These are phyloP conservation scores for Astyanax mexicanus DNA, from an alignment of 2,797 vertebrate genomes.

Conservation along the genomic window DNA sequence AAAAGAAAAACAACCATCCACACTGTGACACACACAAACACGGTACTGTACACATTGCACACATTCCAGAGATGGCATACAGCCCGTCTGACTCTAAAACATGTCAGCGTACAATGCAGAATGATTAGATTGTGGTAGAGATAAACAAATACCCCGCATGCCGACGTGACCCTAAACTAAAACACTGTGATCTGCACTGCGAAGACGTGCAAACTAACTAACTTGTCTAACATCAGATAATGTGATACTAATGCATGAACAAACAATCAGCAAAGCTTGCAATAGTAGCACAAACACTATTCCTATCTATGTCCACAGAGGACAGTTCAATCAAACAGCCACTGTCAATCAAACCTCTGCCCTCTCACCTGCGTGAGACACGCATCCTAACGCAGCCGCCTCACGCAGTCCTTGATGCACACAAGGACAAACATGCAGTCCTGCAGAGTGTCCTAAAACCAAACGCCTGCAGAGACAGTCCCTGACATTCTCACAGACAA, in stretches of 20 bases:
- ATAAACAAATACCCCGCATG: conserved; percentile 13
- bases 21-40: conserved; percentile 1
- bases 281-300: not conserved
- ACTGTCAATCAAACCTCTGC: conserved; percentile 3
- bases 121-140: not conserved
- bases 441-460: not conserved
- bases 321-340: conserved; percentile 9
- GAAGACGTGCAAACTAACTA: conserved; percentile 33
- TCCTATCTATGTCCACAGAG: conserved; percentile 1
- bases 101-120: conserved; percentile 1
- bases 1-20: conserved; percentile 25
- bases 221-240: conserved; percentile 13
- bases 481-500: conserved; percentile 70
- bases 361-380: conserved; percentile 32
- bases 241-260: not conserved
- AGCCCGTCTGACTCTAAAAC: conserved; percentile 9
- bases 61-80: conserved; percentile 30
- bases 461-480: conserved; percentile 29
- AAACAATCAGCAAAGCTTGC: not conserved
- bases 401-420: conserved; percentile 26
- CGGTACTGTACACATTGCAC: conserved; percentile 7
- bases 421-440: conserved; percentile 35
- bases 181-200: conserved; percentile 12
- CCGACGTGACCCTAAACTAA: conserved; percentile 7
- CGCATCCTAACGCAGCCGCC: conserved; percentile 42